phyloP scores from a whole-genome alignment of 2,888 invertebrate genomes.

The Melolontha melolontha region DNA sequence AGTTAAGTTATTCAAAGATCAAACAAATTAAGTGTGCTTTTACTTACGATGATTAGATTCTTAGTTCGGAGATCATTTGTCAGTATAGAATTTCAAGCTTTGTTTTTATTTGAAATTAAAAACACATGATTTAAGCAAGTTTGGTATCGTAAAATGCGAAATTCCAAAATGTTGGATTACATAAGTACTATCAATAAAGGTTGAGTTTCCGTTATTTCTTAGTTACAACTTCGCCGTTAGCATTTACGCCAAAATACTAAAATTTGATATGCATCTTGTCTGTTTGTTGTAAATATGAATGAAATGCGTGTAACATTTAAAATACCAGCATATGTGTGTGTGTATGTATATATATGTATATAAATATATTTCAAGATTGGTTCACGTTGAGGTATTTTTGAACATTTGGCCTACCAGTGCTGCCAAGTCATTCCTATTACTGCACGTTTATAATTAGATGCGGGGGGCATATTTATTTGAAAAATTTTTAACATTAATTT shows the following conservation, averaged over 20 bases:
- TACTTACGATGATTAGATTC: no score
- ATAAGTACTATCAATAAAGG: no score
- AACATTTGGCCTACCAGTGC: slow-evolving; percentile 35
- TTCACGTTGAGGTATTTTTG: slow-evolving; percentile 39
- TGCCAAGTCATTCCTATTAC: slow-evolving; percentile 44
- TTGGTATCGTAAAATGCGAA: no score
- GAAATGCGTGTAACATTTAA: slow-evolving; percentile 30
- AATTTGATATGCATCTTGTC: not conserved
- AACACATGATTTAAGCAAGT: no score
- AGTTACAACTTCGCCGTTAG: not conserved
- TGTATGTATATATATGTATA: slow-evolving; percentile 24
- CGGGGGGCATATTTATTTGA: slow-evolving; percentile 23
- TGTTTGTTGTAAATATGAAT: slow-evolving; percentile 38
- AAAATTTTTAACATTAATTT: not conserved
- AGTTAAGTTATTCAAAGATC: no score
- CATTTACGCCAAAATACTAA: slow-evolving; percentile 2
- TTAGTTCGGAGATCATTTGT: no score
- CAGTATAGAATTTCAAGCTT: no score
- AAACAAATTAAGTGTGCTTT: no score
- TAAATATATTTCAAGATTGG: slow-evolving; percentile 39
- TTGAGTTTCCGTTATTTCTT: no score
- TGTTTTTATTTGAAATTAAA: no score
- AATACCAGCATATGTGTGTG: slow-evolving; percentile 24
- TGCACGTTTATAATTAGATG: slow-evolving; percentile 42
- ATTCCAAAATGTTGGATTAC: no score